Evolutionary conservation across 2,888 invertebrate species (phyloP), one percentile per base, ranked within the genome.

Genomic region (Unio delphinus): DNA sequence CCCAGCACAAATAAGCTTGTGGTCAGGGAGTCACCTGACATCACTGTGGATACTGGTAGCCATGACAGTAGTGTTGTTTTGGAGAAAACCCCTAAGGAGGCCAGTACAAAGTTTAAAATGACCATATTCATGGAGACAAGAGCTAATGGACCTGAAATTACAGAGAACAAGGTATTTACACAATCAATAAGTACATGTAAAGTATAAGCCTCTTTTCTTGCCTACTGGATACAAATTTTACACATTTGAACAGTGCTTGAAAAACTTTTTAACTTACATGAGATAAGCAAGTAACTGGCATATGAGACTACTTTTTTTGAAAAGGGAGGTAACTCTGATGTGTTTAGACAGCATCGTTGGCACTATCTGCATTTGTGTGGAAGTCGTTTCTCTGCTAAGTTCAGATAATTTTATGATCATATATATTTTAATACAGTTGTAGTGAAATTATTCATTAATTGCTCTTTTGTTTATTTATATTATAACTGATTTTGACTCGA

Each of bases 1-100:
- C 72, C 72, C 55, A 70, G 74, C 5, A 95, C 95, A 11, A 76
- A 74, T 28, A 72, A 72, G 57, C 70, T 85, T 45, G 75, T 67
- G 55, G 65, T 84, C 56, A 70, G 68, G 23, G 62, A 79, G 11
- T 73, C 79, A 7, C 68, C 70, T 64, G 80, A 79, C 28, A 74
- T 84, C 23, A 60, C 56, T 17, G 67, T 82, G 4, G 70, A 72
- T 28, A 45, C 59, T 57, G 67, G 69, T 23, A 68, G 65, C 23
- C 68, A 55, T 34, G 75, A 70, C 61, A 75, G 75, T 55, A 65
- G 72, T 18, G 69, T 79, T 26, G 55, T 62, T 6, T 17, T 75
- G 58, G 63, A 72, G 18, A 64, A 62, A 23, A 66, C 57, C 55
- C 67, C 69, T 34, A 72, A 72, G 57, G 72, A 72, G n/a, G 59